A percentile compares a stretch with the other conserved stretches of the same genome.
These are phyloP conservation scores for Platyscapa corneri DNA, from an alignment of 1,140 invertebrate species.

Conservation along the genomic window DNA sequence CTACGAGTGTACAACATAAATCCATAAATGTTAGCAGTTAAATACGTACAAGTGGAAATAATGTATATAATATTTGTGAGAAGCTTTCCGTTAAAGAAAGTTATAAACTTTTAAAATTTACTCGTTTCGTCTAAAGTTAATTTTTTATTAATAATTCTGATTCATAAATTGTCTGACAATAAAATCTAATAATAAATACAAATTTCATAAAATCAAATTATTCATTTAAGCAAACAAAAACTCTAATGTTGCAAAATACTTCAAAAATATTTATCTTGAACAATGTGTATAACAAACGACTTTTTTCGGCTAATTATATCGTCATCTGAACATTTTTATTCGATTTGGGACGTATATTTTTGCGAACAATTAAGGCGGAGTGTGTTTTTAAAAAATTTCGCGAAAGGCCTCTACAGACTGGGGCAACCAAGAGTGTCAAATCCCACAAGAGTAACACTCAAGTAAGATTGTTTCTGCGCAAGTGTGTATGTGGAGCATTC, in stretches of 20 bases:
- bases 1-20: background rate
- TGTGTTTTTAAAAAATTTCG: background rate
- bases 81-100: background rate
- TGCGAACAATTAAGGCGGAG: background rate
- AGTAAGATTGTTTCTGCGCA: conserved; percentile 37
- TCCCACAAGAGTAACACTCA: conserved; percentile 23
- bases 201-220: background rate
- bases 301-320: background rate
- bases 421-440: conserved; percentile 31
- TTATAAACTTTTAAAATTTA: background rate
- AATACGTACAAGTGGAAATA: background rate
- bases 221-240: background rate
- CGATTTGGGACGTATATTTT: background rate
- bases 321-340: background rate
- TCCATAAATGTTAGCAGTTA: background rate
- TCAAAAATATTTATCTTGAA: no score
- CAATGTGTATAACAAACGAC: no score
- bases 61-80: background rate
- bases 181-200: no score
- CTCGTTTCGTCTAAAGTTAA: background rate
- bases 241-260: background rate
- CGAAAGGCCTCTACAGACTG: conserved; percentile 53
- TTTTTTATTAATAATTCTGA: background rate
- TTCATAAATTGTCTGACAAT: background rate
- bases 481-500: conserved; percentile 21